phyloP scores from a whole-genome alignment of 2,888 invertebrate species.

The Sarcophaga subvicina region DNA sequence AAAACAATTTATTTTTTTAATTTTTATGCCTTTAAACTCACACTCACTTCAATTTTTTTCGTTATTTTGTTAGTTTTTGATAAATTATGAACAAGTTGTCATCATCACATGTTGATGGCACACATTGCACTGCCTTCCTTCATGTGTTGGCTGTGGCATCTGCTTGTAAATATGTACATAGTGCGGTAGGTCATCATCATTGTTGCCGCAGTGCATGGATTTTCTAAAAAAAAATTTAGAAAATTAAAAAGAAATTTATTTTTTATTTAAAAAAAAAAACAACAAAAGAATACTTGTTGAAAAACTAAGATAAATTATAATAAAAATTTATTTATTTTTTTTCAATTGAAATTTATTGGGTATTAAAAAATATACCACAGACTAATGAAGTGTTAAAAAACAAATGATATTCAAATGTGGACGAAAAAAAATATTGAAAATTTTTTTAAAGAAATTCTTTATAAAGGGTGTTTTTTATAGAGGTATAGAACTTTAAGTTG shows the following conservation, averaged over 20 bases:
- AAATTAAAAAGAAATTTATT: constrained; percentile 3
- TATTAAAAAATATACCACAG: constrained; percentile 22
- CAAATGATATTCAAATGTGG: constrained; percentile 45
- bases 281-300: constrained; percentile 27
- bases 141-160: neutral
- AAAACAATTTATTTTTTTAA: constrained; percentile 9
- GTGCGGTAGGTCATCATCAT: constrained; percentile 41
- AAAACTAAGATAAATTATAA: constrained; percentile 38
- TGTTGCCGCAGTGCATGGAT: constrained; percentile 26
- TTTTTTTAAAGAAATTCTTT: too few relatives aligned
- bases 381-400: constrained; percentile 50
- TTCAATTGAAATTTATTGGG: constrained; percentile 36
- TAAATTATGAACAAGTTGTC: constrained; percentile 55
- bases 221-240: constrained; percentile 35
- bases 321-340: constrained; percentile 20
- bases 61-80: constrained; percentile 26
- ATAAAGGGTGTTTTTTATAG: too few relatives aligned
- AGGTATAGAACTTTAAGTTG: too few relatives aligned
- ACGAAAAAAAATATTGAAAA: neutral
- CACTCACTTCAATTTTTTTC: neutral
- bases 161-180: constrained; percentile 15
- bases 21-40: too few relatives aligned
- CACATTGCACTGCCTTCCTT: neutral
- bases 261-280: neutral
- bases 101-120: constrained; percentile 8